Conservation (phyloP, 2,113 vertebrate genomes). For the Lepisosteus oculatus region DNA sequence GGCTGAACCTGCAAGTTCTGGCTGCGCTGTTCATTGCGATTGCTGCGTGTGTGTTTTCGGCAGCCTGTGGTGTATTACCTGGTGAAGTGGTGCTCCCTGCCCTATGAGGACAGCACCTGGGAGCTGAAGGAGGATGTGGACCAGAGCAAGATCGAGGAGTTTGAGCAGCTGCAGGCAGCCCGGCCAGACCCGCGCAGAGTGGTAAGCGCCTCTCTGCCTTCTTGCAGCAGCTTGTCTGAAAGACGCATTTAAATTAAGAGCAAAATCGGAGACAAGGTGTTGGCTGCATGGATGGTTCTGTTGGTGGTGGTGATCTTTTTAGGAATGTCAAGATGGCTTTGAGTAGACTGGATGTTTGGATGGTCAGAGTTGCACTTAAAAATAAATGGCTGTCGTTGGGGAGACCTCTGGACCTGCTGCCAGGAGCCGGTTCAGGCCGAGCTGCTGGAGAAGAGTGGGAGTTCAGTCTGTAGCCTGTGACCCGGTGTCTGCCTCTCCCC, state of each 20-base stretch:
- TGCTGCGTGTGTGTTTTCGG: conserved; percentile 38
- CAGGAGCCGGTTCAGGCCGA: no score
- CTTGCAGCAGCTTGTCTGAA: not conserved
- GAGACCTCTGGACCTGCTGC: no score
- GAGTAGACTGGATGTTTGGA: no score
- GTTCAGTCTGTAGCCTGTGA: no score
- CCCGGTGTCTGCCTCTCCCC: not conserved
- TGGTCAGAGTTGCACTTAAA: no score
- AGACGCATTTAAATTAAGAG: no score
- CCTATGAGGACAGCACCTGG: conserved; percentile 98
- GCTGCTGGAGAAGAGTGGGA: no score
- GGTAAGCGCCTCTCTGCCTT: conserved; percentile 63
- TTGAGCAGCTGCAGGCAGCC: conserved; percentile 90
- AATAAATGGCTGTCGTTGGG: no score
- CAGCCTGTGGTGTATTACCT: conserved; percentile 98
- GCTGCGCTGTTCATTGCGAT: conserved; percentile 4
- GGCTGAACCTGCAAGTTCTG: conserved; percentile 1
- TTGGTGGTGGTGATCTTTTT: no score
- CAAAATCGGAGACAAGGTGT: no score
- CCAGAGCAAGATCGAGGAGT: conserved; percentile 95
- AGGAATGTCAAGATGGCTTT: no score
- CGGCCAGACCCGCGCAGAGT: conserved; percentile 81
- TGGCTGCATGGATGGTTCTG: no score
- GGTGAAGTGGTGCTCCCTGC: conserved; percentile 97
- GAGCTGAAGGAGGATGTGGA: conserved; percentile 97